These are phyloP conservation scores for Chironomus tentans DNA, from an alignment of 2,888 invertebrate genomes.

Conservation along the genomic window DNA sequence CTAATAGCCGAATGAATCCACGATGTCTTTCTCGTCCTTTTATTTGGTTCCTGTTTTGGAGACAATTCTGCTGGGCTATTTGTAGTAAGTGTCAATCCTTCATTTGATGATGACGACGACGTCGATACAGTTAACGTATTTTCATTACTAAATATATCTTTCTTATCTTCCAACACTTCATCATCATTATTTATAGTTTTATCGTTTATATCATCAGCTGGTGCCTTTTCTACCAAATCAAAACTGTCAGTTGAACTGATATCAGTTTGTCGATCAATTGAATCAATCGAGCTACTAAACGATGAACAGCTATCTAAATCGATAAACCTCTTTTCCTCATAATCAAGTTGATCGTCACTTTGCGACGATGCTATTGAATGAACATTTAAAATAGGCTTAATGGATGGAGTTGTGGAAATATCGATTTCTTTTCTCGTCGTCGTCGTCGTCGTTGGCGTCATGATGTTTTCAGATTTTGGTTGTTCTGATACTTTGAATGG, in stretches of 20 bases:
- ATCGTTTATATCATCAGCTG: background rate
- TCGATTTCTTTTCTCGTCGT: conserved; percentile 2
- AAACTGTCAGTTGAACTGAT: conserved; percentile 29
- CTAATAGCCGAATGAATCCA: conserved; percentile 41
- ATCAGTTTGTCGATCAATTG: conserved; percentile 36
- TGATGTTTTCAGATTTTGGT: too few species aligned
- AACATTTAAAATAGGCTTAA: background rate
- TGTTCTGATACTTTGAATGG: background rate
- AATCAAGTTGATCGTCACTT: conserved; percentile 46
- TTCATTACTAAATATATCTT: conserved; percentile 28
- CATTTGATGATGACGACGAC: conserved; percentile 30
- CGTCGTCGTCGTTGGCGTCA: background rate
- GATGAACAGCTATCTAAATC: conserved; percentile 41
- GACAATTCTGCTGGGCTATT: conserved; percentile 27
- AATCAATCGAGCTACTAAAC: conserved; percentile 45
- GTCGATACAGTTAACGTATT: conserved; percentile 27
- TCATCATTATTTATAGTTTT: background rate
- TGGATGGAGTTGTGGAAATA: background rate
- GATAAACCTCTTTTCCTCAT: conserved; percentile 47
- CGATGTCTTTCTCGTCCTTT: conserved; percentile 50
- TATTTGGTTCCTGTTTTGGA: conserved; percentile 34
- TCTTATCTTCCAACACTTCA: conserved; percentile 15
- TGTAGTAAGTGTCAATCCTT: conserved; percentile 37
- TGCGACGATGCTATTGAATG: conserved; percentile 6
- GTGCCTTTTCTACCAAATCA: conserved; percentile 38